Evolutionary conservation across 2,888 invertebrate species (phyloP), one percentile per base, ranked within the genome.

Genomic region (Sphinx pinastri): DNA sequence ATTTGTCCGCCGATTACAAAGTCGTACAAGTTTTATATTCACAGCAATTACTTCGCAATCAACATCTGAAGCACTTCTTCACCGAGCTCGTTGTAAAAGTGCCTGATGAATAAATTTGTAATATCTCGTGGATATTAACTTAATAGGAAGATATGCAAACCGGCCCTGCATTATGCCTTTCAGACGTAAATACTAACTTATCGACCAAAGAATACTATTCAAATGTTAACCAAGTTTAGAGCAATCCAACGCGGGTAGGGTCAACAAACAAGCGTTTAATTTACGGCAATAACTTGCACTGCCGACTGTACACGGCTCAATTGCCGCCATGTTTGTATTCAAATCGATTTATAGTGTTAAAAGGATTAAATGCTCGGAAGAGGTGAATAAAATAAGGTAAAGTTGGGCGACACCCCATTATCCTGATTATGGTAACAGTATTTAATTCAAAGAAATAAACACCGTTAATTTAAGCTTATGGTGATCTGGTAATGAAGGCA

Each of bases 221-320:
- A 70, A 70, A 70, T 67, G 67, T 67, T 67, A 67, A 70, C 70
- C 67, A 59, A 67, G 58, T 69, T 63, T 69, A 59, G 67, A 70
- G 38, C 67, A 49, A 67, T 45, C 45, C 60, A 49, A 63, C 63
- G 63, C 63, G 63, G 63, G 63, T 63, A 63, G 52, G 52, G 67
- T 59, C 58, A 70, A 31, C 58, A 59, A 70, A 67, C 67, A 59
- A 58, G 19, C 70, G 70, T 67, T 70, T 70, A 70, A 70, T 70
- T 70, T 70, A 70, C 49, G 38, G 67, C 70, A 70, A 70, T 70
- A 70, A 68, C 67, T 70, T 70, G 59, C 49, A 45, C 16, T 38
- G 55, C 55, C 25, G 58, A 49, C 68, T 51, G 60, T 69, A 60
- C 54, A 68, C 45, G 52, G 70, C 67, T 70, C 70, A 70, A 70